Evolutionary conservation across 30 jellyfish, hydroid and myxozoan species (phyloP).

Genomic region (Chironex yamaguchii): DNA sequence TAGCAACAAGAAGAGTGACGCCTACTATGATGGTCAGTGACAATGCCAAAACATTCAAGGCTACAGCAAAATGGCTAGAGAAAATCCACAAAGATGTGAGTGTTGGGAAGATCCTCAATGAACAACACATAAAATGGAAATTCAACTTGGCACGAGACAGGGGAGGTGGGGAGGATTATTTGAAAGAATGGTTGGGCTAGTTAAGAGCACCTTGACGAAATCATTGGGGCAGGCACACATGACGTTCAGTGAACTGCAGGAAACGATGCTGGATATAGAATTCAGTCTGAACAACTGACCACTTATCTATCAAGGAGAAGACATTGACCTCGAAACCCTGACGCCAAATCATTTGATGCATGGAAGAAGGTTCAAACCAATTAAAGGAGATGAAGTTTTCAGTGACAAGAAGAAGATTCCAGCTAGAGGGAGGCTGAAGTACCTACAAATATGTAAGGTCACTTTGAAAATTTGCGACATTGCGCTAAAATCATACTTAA

Average conservation of each 20-base stretch:
- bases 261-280: constrained; percentile 46
- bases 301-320: neutral
- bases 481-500: neutral
- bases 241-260: constrained; percentile 22
- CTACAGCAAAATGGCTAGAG: constrained; percentile 55
- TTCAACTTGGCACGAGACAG: constrained; percentile 53
- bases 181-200: constrained; percentile 59
- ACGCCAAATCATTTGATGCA: neutral
- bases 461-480: constrained; percentile 1
- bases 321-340: neutral
- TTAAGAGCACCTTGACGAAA: constrained; percentile 10
- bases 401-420: constrained; percentile 28
- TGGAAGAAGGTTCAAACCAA: constrained; percentile 21
- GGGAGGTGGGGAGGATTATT: constrained; percentile 72
- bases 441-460: constrained; percentile 9
- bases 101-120: neutral
- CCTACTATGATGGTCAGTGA: constrained; percentile 58
- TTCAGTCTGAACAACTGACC: neutral
- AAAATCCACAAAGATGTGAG: constrained; percentile 4
- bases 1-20: constrained; percentile 69
- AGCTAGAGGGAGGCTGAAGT: constrained; percentile 19
- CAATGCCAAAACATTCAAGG: constrained; percentile 60
- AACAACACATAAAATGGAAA: constrained; percentile 29
- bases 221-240: constrained; percentile 29
- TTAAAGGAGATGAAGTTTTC: constrained; percentile 14